Conservation (phyloP, 2,113 vertebrate species). For the Brachirus orientalis region DNA sequence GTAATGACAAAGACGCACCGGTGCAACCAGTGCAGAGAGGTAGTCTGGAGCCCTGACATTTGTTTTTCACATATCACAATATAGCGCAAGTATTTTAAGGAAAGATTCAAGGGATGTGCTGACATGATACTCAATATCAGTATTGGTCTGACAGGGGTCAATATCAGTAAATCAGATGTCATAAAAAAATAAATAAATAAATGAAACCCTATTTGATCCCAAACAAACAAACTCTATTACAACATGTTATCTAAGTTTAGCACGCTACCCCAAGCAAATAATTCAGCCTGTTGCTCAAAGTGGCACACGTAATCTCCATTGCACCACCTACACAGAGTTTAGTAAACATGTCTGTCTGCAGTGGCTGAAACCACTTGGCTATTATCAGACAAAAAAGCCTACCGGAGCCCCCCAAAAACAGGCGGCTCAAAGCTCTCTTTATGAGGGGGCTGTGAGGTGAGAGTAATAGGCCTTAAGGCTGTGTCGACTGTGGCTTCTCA, state of each 20-base stretch:
- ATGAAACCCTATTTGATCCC: no score
- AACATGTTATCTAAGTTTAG: slow-evolving; percentile 12
- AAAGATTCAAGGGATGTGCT: no score
- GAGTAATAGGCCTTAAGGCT: slow-evolving; percentile 81
- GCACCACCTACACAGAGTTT: slow-evolving; percentile 58
- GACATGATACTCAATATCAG: no score
- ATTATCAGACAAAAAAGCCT: slow-evolving; percentile 73
- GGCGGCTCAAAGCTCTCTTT: slow-evolving; percentile 73
- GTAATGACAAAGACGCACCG: no score
- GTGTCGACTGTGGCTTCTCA: slow-evolving; percentile 73
- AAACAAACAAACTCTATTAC: neutral
- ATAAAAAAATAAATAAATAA: no score
- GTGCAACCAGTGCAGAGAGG: no score
- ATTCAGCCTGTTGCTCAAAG: slow-evolving; percentile 48
- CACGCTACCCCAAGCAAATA: slow-evolving; percentile 23
- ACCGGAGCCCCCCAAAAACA: slow-evolving; percentile 71
- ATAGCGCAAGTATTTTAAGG: no score
- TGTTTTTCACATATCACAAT: no score
- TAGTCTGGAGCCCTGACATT: no score
- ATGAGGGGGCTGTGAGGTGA: slow-evolving; percentile 78
- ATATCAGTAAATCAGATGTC: no score
- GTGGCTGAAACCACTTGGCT: slow-evolving; percentile 60
- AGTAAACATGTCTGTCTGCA: slow-evolving; percentile 75
- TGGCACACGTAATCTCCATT: slow-evolving; percentile 66
- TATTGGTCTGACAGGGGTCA: no score